Conservation (phyloP, 2,888 invertebrate genomes). For the Brenthis daphne region DNA sequence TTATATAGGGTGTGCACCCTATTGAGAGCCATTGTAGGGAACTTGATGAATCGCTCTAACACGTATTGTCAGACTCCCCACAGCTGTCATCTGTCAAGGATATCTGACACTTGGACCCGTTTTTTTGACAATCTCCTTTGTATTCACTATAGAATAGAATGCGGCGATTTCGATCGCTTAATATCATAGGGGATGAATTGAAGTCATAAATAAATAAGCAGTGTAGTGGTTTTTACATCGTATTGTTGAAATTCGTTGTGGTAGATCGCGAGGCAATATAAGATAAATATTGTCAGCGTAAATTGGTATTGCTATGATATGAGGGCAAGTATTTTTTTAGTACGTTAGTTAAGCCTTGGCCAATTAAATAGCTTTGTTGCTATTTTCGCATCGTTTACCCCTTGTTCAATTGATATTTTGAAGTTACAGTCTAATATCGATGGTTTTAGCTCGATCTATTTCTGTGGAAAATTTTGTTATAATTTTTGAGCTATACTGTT, state of each 20-base stretch:
- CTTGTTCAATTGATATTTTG: neutral
- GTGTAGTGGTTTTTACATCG: slow-evolving; percentile 70
- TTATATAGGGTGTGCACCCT: slow-evolving; percentile 63
- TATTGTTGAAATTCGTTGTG: slow-evolving; percentile 64
- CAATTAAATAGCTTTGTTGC: slow-evolving; percentile 32
- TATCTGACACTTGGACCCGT: slow-evolving; percentile 74
- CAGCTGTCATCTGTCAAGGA: slow-evolving; percentile 78
- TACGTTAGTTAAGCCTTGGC: slow-evolving; percentile 25
- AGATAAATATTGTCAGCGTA: slow-evolving; percentile 50
- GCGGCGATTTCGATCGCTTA: slow-evolving; percentile 79
- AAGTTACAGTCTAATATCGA: neutral
- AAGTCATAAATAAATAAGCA: slow-evolving; percentile 79
- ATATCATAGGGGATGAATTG: slow-evolving; percentile 69
- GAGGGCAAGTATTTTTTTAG: slow-evolving; percentile 37
- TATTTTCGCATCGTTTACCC: slow-evolving; percentile 19
- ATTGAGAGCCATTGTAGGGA: slow-evolving; percentile 63
- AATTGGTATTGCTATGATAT: slow-evolving; percentile 43
- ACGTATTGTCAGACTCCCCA: slow-evolving; percentile 67
- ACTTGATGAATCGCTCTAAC: slow-evolving; percentile 73
- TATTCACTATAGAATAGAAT: slow-evolving; percentile 65
- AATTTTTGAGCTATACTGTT: neutral
- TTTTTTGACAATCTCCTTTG: slow-evolving; percentile 73
- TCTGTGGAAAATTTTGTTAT: neutral
- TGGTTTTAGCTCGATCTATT: neutral
- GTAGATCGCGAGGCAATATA: slow-evolving; percentile 49